A percentile compares a stretch with the other conserved stretches of the same genome.
Conservation (phyloP, 2,797 vertebrate species). For the Capromys pilorides region DNA sequence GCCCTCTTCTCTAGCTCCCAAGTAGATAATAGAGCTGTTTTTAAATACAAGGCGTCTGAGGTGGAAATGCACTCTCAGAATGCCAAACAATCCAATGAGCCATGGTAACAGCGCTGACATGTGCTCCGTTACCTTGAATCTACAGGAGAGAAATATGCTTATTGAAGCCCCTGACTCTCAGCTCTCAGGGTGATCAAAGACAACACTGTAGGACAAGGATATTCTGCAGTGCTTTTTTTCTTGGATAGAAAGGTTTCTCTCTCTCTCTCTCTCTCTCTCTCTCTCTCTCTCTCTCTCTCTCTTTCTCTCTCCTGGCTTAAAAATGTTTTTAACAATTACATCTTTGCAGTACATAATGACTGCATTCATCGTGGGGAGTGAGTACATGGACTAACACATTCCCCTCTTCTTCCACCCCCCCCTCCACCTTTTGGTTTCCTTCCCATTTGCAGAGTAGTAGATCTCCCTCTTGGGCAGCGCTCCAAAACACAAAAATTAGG, state of each 20-base stretch:
- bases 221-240: constrained; percentile 16
- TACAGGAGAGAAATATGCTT: constrained; percentile 53
- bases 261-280: not conserved
- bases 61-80: constrained; percentile 69
- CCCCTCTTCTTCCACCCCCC: not conserved
- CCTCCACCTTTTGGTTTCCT: not conserved
- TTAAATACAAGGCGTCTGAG: constrained; percentile 67
- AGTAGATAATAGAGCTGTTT: constrained; percentile 70
- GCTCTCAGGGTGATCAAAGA: constrained; percentile 43
- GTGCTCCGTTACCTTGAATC: constrained; percentile 73
- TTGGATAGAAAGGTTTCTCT: constrained; percentile 33
- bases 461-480: not conserved
- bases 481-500: not conserved
- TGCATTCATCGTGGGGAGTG: not conserved
- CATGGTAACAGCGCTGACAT: constrained; percentile 73
- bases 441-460: not conserved
- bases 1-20: constrained; percentile 66
- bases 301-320: not conserved
- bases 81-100: constrained; percentile 65
- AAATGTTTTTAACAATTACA: not conserved
- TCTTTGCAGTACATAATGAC: not conserved
- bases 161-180: constrained; percentile 64
- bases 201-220: constrained; percentile 11
- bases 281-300: not conserved
- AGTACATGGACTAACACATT: no score